Base-by-base conservation (phyloP, 2,797 vertebrate species). In the Centroberyx gerrardi region DNA sequence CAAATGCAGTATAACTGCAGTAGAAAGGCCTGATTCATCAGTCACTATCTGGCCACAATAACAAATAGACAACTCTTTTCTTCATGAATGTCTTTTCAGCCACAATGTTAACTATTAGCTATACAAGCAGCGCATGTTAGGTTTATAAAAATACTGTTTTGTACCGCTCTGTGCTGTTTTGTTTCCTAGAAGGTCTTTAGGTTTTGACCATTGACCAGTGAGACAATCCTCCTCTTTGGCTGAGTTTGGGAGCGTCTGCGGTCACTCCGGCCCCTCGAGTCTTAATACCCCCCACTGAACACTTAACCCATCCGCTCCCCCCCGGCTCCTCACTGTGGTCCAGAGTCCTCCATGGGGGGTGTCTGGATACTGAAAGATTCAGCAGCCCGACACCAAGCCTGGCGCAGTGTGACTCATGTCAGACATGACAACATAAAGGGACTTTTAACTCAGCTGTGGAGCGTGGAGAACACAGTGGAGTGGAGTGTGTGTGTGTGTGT, bases 301-400 rank as follows among this genome's bases (percentile, higher is more conserved):
- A 56, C n/a, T 67, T 55, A 78, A 60, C 65, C 58, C 29, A 5
- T 69, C 48, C 27, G 63, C 60, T 60, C 42, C 61, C 66, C 60
- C 1, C 0, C 15, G 31, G 66, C 78, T 62, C 76, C 60, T 62
- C 62, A 53, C 62, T 17, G 66, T 48, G 33, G 68, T 78, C 66
- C 62, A 52, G 51, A 46, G 73, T 55, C 62, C 64, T 81, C 63
- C 1, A 64, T 59, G 56, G 78, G 80, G 71, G 76, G 71, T 63
- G 74, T 82, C 84, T 78, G 70, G 67, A 81, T 60, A 49, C 58
- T 81, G 70, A 87, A 89, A 88, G 82, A 86, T 88, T 85, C 40
- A 87, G 81, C 67, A 87, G 85, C 78, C 68, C 68, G 67, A 84
- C 77, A 74, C 48, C 29, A 74, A 62, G 71, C 67, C 46, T 67